Base-by-base conservation (phyloP, 2,797 vertebrate genomes). In the Ibycter americanus region DNA sequence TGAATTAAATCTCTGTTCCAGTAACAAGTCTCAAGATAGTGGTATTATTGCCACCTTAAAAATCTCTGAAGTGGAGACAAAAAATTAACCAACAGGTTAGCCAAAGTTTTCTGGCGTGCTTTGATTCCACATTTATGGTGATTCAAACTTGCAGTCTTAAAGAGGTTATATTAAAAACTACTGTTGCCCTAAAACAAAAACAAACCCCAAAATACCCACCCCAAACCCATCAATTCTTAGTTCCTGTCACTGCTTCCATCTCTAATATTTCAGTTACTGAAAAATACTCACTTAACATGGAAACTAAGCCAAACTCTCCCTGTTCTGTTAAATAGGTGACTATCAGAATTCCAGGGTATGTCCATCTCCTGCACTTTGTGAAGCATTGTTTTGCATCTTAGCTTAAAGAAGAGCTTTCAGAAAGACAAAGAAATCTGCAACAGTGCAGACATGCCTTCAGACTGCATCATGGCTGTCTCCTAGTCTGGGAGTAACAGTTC, bases 171-270 rank as follows among this genome's bases (percentile, higher is more conserved):
- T 65, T 51, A 63, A 79, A 66, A 74, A 61, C 21, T 56, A 34
- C 13, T 51, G 17, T 38, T 65, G 49, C 77, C 49, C 36, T 59
- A 42, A 70, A 85, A 3, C 11, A 32, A 44, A 19, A 32, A 3
- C 1, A 19, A n/a, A 3, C 1, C 6, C 8, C 23, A 9, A 78
- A 77, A 63, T 40, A 42, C 0, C 1, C 2, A 4, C 51, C 21
- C 19, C 9, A 47, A 15, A 1, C 19, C 15, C 46, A 49, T 27
- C 15, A 76, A 26, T 15, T 70, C 47, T 8, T 70, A 21, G 12
- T 44, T 83, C 17, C 20, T 46, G 12, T 49, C 46, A 54, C 42
- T 58, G 10, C 34, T 83, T 91, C 70, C 12, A 70, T n/a, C 22
- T 54, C 19, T 12, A 74, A 11, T 44, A 40, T 47, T 72, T 59